A percentile compares a stretch with the other conserved stretches of the same genome.
These are phyloP conservation scores for Sceliomorpha sp. DNA, from an alignment of 2,888 invertebrate genomes.

Conservation along the genomic window DNA sequence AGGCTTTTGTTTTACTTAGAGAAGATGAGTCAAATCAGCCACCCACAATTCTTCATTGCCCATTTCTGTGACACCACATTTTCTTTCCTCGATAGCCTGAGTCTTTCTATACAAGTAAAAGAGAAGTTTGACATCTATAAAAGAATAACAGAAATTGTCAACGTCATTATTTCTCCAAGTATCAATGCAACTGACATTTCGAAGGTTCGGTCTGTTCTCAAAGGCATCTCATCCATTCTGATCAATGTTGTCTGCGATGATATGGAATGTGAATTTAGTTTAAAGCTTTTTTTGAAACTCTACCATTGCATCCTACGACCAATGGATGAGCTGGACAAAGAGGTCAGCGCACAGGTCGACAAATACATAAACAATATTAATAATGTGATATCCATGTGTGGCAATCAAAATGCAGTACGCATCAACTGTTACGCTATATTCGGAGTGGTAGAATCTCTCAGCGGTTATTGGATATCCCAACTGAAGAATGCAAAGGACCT, in stretches of 20 bases:
- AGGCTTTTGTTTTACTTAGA: constrained; percentile 45
- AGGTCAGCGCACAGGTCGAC: not conserved
- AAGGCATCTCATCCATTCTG: not conserved
- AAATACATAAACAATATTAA: constrained; percentile 7
- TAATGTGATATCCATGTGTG: not conserved
- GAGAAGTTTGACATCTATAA: constrained; percentile 7
- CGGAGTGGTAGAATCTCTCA: not conserved
- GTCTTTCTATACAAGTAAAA: not conserved
- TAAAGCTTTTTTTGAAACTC: constrained; percentile 32
- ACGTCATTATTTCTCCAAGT: not conserved
- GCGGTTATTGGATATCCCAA: not conserved
- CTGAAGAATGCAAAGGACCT: not conserved
- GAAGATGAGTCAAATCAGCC: constrained; percentile 13
- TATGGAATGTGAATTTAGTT: constrained; percentile 3
- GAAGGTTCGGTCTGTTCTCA: not conserved
- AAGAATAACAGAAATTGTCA: constrained; percentile 11
- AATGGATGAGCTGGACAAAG: constrained; percentile 2
- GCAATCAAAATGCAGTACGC: not conserved
- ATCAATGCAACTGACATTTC: not conserved
- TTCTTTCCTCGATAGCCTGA: constrained; percentile 20
- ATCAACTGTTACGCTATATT: not conserved
- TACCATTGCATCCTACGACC: constrained; percentile 21
- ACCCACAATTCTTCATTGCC: constrained; percentile 8
- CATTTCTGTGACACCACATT: constrained; percentile 48
- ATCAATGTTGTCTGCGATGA: not conserved